Evolutionary conservation across 2,113 vertebrate genomes (phyloP).

Genomic region (Hystrix brachyura): DNA sequence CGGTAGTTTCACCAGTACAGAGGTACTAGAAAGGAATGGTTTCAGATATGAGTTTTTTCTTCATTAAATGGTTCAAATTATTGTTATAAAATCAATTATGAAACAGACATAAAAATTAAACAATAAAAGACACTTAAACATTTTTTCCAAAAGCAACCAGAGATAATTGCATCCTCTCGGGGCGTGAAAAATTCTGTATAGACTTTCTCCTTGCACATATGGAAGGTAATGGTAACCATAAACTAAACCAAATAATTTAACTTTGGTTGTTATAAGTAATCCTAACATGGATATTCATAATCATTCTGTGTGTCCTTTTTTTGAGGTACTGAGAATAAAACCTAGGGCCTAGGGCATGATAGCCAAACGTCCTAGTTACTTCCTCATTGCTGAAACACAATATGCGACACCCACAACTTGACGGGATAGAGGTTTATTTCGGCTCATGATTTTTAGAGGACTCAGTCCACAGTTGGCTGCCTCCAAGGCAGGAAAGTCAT

Average conservation of each 20-base stretch:
- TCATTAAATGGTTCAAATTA: constrained; percentile 30
- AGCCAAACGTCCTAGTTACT: neutral
- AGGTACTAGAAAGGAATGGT: neutral
- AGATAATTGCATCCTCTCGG: neutral
- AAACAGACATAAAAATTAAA: constrained; percentile 1
- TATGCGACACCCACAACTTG: neutral
- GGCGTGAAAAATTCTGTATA: neutral
- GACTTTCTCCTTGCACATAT: neutral
- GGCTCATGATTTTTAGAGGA: neutral
- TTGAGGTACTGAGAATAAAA: neutral
- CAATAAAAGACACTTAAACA: neutral
- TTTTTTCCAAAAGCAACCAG: neutral
- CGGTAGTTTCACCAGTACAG: neutral
- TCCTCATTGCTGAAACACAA: neutral
- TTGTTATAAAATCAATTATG: neutral
- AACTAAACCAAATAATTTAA: neutral
- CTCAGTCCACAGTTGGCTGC: neutral
- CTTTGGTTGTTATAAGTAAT: neutral
- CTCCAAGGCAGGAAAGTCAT: neutral
- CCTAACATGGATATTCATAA: neutral
- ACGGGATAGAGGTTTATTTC: neutral
- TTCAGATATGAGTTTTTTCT: constrained; percentile 27
- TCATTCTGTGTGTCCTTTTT: neutral
- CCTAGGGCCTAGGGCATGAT: neutral
- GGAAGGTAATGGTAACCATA: neutral